These are phyloP conservation scores for Lysiphlebus fabarum DNA, from an alignment of 1,140 invertebrate species.

Conservation along the genomic window DNA sequence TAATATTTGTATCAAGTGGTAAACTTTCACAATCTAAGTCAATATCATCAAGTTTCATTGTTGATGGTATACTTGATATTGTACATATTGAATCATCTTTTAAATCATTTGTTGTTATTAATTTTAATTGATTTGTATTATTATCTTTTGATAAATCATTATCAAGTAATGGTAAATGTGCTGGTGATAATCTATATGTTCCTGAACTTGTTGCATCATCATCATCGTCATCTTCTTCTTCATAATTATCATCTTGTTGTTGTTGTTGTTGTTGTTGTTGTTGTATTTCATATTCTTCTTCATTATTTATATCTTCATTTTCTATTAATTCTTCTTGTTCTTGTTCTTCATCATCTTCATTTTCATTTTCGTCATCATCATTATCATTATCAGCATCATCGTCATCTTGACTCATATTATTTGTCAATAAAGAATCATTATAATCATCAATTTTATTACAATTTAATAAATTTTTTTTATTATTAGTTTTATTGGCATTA, in stretches of 20 bases:
- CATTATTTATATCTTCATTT: too few relatives aligned
- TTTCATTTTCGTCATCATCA: too few relatives aligned
- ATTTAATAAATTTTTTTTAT: slow-evolving; percentile 37
- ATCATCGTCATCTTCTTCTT: slow-evolving; percentile 31
- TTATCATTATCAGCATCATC: slow-evolving; percentile 36
- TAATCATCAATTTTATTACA: slow-evolving; percentile 33
- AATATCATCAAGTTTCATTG: slow-evolving; percentile 46
- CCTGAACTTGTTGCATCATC: slow-evolving; percentile 40
- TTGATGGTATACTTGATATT: slow-evolving; percentile 40
- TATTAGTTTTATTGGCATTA: slow-evolving; percentile 29
- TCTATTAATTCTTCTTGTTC: too few relatives aligned
- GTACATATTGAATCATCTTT: slow-evolving; percentile 47
- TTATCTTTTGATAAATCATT: slow-evolving; percentile 39
- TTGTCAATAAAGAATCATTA: slow-evolving; percentile 35
- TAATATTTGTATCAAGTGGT: slow-evolving; percentile 37
- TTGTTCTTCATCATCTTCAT: too few relatives aligned
- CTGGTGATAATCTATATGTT: slow-evolving; percentile 42
- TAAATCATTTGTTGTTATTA: slow-evolving; percentile 41
- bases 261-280: too few relatives aligned
- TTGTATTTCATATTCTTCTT: too few relatives aligned
- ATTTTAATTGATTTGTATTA: slow-evolving; percentile 29
- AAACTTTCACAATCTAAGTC: slow-evolving; percentile 45
- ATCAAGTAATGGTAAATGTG: slow-evolving; percentile 31
- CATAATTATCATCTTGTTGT: slow-evolving; percentile 1
- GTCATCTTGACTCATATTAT: slow-evolving; percentile 48